Evolutionary conservation across 1,140 invertebrate species (phyloP).

Genomic region (Bombus confusus): DNA sequence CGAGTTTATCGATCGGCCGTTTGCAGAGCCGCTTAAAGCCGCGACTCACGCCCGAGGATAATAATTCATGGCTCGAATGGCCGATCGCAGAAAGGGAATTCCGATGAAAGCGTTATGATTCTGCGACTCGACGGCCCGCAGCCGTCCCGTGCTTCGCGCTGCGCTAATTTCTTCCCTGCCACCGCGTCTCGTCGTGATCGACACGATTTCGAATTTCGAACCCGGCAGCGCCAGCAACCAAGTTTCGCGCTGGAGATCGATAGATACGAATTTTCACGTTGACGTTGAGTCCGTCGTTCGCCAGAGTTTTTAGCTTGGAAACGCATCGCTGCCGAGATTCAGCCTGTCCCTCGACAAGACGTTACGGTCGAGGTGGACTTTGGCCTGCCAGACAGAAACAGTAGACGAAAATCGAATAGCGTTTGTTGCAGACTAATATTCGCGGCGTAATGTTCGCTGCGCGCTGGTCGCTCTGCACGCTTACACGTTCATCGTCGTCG

Average conservation of each 20-base stretch:
- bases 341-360: no score
- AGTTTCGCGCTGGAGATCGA: background rate
- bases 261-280: background rate
- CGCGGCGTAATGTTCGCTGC: no score
- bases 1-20: slow-evolving; percentile 66
- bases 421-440: no score
- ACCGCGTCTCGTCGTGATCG: background rate
- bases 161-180: no score
- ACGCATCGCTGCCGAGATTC: no score
- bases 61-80: slow-evolving; percentile 68
- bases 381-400: no score
- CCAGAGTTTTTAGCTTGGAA: no score
- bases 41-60: slow-evolving; percentile 70
- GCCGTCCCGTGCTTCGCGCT: background rate
- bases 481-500: no score
- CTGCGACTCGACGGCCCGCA: background rate
- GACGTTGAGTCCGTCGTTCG: background rate
- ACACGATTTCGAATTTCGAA: background rate
- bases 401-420: no score
- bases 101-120: slow-evolving; percentile 54
- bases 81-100: slow-evolving; percentile 61
- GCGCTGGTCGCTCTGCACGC: no score
- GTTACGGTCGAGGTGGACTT: no score
- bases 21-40: slow-evolving; percentile 67
- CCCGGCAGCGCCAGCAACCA: no score